Percentiles rank a stretch among this genome's conserved stretches.
Conservation (phyloP, 2,888 invertebrate species). For the Watsonalla binaria region DNA sequence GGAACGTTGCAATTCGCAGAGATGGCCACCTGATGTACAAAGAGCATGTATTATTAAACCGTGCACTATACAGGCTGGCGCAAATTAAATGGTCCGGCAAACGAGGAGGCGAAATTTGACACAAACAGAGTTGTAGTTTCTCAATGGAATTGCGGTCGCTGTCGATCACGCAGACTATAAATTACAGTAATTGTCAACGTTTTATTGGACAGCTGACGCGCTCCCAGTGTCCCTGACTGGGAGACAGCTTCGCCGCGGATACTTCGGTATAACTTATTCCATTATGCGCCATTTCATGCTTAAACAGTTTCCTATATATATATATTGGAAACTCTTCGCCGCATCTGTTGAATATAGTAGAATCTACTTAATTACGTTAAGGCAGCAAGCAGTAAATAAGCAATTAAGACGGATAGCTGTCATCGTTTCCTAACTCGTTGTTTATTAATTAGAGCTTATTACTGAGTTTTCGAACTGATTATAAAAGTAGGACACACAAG, state of each 20-base stretch:
- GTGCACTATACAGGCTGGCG: background rate
- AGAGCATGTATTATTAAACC: background rate
- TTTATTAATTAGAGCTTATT: too few species aligned
- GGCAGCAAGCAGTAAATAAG: too few species aligned
- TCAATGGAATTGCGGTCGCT: constrained; percentile 16
- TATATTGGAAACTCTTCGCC: too few species aligned
- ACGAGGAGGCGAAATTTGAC: constrained; percentile 14
- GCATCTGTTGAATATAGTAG: too few species aligned
- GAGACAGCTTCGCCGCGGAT: background rate
- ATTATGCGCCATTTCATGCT: background rate
- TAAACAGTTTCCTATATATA: background rate
- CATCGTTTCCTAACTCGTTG: too few species aligned
- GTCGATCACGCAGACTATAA: constrained; percentile 45
- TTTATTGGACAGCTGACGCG: constrained; percentile 52
- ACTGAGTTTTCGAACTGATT: background rate
- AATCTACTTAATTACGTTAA: too few species aligned
- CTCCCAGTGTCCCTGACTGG: constrained; percentile 23
- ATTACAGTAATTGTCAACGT: constrained; percentile 51
- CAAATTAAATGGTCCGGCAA: constrained; percentile 7
- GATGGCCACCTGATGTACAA: background rate
- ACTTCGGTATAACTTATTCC: background rate
- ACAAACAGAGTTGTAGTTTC: constrained; percentile 16
- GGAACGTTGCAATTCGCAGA: background rate
- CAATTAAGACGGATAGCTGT: too few species aligned
- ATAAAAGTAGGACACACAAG: background rate